Evolutionary conservation across 2,113 vertebrate species (phyloP), one percentile per base, ranked within the genome.

Genomic region (Telmatochromis sp.): DNA sequence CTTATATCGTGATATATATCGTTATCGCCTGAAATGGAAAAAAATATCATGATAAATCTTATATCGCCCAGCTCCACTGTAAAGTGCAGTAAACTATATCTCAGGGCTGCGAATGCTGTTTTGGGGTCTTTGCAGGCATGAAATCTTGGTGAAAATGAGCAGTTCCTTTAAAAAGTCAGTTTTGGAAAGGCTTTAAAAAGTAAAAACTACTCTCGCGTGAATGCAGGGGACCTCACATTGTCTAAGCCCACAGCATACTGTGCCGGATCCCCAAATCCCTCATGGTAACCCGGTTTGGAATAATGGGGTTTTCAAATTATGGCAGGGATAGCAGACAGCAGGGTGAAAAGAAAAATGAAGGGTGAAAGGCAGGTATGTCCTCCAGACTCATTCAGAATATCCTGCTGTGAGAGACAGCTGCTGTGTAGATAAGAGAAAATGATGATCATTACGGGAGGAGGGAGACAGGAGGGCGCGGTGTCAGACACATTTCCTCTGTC

Each of bases 381-480:
- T 92, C 91, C 81, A 89, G 91, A 89, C 83, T 14, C 42, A 85
- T 60, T 47, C 87, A 8, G 50, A 87, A 45, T 51, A 26, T 50
- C 84, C 86, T 23, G 65, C 91, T 90, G 87, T 7, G 91, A 84
- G 91, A 83, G 89, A 81, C 81, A 42, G 82, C 51, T 33, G 80
- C 81, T 31, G 89, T 31, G 82, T 23, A 87, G 92, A 92, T 85
- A 85, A 93, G 89, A 91, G 87, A 82, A 88, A 87, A 86, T 81
- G 83, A 85, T 86, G 91, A 90, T 93, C 79, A 89, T 93, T 91
- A 94, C 54, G 79, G 90, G 85, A 73, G 88, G 79, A 84, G 73
- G 81, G 81, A 84, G 83, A 85, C 71, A 17, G 87, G 88, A 73
- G 82, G 88, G 68, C 54, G 54, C 75, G 1, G 83, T 79, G 85